phyloP scores from a whole-genome alignment of 64 coral and sea anemone genomes.

The Acropora yongei region DNA sequence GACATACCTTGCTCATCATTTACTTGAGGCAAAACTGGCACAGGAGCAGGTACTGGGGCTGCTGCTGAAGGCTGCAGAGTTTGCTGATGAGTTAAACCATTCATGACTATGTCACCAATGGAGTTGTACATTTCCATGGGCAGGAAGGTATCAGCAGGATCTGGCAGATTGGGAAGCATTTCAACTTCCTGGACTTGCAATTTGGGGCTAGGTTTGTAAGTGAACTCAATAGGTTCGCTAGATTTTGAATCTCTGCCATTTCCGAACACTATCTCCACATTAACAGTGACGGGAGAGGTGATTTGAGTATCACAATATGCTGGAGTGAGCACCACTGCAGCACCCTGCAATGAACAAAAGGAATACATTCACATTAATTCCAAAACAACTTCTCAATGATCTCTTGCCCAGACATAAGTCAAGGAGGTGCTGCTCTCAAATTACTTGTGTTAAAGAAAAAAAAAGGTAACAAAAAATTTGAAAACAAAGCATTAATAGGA shows the following conservation, averaged over 20 bases:
- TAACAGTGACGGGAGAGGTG: conserved; percentile 79
- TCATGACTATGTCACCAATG: conserved; percentile 17
- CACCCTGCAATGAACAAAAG: conserved; percentile 69
- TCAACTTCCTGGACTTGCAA: conserved; percentile 27
- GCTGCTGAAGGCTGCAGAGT: neutral
- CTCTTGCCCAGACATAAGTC: neutral
- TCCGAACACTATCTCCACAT: conserved; percentile 76
- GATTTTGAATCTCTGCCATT: conserved; percentile 86
- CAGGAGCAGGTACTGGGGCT: neutral
- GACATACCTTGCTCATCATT: conserved; percentile 51
- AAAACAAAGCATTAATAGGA: too few relatives aligned
- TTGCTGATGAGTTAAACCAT: neutral
- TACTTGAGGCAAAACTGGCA: neutral
- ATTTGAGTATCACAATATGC: conserved; percentile 83
- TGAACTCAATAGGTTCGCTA: conserved; percentile 95
- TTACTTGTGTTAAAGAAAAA: too few relatives aligned
- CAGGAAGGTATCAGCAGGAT: conserved; percentile 1
- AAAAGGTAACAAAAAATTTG: too few relatives aligned
- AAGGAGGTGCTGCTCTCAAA: too few relatives aligned
- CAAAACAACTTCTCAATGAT: neutral
- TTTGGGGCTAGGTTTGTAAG: conserved; percentile 68
- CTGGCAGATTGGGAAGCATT: conserved; percentile 27
- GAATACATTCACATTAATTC: neutral
- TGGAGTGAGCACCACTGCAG: conserved; percentile 83
- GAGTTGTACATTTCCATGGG: conserved; percentile 20